Evolutionary conservation across 2,888 invertebrate genomes (phyloP), one percentile per base, ranked within the genome.

Genomic region (Hesperia comma): DNA sequence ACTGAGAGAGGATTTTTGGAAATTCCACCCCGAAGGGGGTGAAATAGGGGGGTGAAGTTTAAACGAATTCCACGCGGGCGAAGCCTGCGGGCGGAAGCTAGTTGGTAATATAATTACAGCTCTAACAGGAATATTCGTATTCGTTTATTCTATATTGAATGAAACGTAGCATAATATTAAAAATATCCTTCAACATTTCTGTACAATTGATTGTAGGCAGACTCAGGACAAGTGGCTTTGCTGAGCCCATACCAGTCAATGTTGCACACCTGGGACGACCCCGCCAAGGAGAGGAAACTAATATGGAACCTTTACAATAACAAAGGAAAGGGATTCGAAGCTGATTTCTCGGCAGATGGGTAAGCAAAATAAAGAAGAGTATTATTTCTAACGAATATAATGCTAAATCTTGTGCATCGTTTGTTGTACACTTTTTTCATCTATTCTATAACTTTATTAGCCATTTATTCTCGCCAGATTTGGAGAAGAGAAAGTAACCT

Each of bases 201-300:
- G 58, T 66, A 2, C 21, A 17, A 56, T 6, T 56, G 14, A 58
- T 56, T 68, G n/a, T 55, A 76, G 76, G 75, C 69, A 33, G 82
- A 84, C 15, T 82, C 73, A 74, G 94, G 80, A 21, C 94, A 95
- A 86, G 96, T 96, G 55, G 96, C 96, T 0, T 86, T 97, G 32
- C 84, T 97, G 57, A 96, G 95, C 76, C 96, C 97, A 0, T 95
- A 95, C 74, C 95, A 97, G 83, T 95, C 95, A 10, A 88, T 97
- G 78, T 83, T 97, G 41, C 97, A 97, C 79, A 97, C 97, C 0
- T 97, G 97, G 97, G 97, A 97, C 76, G 97, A 97, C 82, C 97
- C 97, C 0, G 94, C 94, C 0, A 95, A 95, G 63, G 94, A 95
- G 14, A 91, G 96, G 69, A 94, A 94, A 61, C 88, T 97, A 2